Evolutionary conservation across 2,888 invertebrate species (phyloP).

Genomic region (Physocephala rufipes): DNA sequence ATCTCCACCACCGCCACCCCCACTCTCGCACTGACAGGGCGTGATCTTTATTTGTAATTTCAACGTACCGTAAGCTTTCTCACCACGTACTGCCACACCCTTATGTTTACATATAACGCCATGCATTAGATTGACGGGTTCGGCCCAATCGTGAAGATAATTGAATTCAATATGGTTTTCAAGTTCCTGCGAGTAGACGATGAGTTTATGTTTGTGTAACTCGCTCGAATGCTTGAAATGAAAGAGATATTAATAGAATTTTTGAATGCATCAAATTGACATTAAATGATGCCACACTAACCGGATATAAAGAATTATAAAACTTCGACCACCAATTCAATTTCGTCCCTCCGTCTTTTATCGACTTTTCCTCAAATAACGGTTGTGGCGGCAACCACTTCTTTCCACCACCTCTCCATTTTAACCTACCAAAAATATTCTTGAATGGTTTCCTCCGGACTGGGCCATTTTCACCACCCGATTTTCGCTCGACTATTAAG

Average conservation of each 20-base stretch:
- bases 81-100: slow-evolving; percentile 58
- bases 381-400: neutral
- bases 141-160: slow-evolving; percentile 74
- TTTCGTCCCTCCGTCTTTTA: slow-evolving; percentile 52
- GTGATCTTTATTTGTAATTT: slow-evolving; percentile 58
- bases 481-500: slow-evolving; percentile 20
- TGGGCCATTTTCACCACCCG: neutral
- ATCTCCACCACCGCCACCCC: slow-evolving; percentile 33
- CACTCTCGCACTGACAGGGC: slow-evolving; percentile 49
- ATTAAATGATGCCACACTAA: slow-evolving; percentile 18
- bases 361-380: slow-evolving; percentile 12
- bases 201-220: slow-evolving; percentile 50
- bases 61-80: slow-evolving; percentile 65
- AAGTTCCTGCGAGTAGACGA: slow-evolving; percentile 74
- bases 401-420: neutral
- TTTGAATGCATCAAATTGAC: neutral
- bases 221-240: slow-evolving; percentile 24
- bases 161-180: slow-evolving; percentile 75
- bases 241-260: neutral
- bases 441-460: neutral
- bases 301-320: slow-evolving; percentile 65
- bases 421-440: neutral
- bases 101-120: slow-evolving; percentile 59
- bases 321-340: slow-evolving; percentile 71
- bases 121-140: slow-evolving; percentile 72